Evolutionary conservation across 2,797 vertebrate species (phyloP).

Genomic region (Mormyrops attenuatus): DNA sequence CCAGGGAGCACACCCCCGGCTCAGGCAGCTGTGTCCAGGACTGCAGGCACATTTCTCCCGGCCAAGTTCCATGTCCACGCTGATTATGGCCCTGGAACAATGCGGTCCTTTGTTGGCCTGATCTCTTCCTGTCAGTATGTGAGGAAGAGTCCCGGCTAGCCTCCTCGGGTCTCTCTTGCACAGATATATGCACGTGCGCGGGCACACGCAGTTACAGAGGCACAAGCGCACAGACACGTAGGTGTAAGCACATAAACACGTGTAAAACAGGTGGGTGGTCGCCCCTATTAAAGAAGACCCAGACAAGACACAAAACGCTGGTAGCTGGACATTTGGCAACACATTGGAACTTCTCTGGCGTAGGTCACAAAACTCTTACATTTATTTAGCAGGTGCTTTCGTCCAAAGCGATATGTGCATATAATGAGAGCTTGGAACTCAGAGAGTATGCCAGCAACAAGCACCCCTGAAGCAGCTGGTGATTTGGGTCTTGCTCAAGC

Average conservation of each 20-base stretch:
- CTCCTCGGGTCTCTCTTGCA: background rate
- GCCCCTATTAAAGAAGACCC: background rate
- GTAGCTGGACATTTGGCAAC: background rate
- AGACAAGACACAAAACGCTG: background rate
- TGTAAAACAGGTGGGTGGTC: background rate
- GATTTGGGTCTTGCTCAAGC: background rate
- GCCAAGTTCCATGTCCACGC: constrained; percentile 67
- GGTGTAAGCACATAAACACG: background rate
- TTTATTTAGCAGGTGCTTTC: background rate
- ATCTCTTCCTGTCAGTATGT: constrained; percentile 28
- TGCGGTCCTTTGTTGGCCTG: constrained; percentile 60
- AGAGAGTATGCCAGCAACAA: background rate
- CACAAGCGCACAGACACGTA: background rate
- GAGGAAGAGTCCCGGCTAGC: constrained; percentile 32
- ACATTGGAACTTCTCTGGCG: background rate
- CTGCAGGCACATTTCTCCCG: constrained; percentile 58
- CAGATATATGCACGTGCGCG: background rate
- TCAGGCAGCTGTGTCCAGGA: constrained; percentile 63
- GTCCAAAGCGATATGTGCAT: background rate
- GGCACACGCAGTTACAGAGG: background rate
- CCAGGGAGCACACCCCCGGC: constrained; percentile 33
- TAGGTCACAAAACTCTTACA: background rate
- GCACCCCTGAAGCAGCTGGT: background rate
- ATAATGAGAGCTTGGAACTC: background rate
- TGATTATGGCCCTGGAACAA: constrained; percentile 66